Evolutionary conservation across 1,140 invertebrate species (phyloP).

Genomic region (Pseudobourletiella spinata): DNA sequence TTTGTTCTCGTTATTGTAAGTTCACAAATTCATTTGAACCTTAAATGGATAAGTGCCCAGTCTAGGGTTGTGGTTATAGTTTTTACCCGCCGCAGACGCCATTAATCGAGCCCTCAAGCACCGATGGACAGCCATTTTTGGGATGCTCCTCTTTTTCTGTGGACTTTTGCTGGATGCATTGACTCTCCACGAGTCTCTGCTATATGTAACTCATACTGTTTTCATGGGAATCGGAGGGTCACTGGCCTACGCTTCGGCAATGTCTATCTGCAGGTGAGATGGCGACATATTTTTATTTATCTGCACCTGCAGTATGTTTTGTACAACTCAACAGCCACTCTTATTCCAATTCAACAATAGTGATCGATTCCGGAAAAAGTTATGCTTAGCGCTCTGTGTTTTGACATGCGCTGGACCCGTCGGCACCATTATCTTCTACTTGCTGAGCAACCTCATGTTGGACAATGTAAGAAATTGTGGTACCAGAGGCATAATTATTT

Average conservation of each 20-base stretch:
- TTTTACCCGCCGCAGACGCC: too few relatives aligned
- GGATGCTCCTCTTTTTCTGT: conserved; percentile 19
- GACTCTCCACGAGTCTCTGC: conserved; percentile 1
- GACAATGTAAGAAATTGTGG: conserved; percentile 1
- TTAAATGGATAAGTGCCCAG: too few relatives aligned
- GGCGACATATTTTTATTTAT: too few relatives aligned
- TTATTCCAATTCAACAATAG: too few relatives aligned
- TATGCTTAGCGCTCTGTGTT: neutral
- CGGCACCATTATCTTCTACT: conserved; percentile 10
- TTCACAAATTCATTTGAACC: too few relatives aligned
- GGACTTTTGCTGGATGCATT: conserved; percentile 25
- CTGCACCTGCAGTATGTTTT: neutral
- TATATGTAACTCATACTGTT: conserved; percentile 11
- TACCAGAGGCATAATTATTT: too few relatives aligned
- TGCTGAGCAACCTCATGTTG: neutral
- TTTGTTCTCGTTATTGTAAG: conserved; percentile 1
- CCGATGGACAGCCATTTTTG: conserved; percentile 19
- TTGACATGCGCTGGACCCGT: neutral
- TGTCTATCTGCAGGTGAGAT: conserved; percentile 1
- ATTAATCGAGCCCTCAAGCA: conserved; percentile 8
- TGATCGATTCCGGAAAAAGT: neutral
- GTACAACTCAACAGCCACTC: neutral
- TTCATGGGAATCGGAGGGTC: conserved; percentile 20
- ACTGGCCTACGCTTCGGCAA: conserved; percentile 13
- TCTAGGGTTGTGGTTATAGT: too few relatives aligned